Base-by-base conservation (phyloP, 2,888 invertebrate species). In the Argyra leucocephala region DNA sequence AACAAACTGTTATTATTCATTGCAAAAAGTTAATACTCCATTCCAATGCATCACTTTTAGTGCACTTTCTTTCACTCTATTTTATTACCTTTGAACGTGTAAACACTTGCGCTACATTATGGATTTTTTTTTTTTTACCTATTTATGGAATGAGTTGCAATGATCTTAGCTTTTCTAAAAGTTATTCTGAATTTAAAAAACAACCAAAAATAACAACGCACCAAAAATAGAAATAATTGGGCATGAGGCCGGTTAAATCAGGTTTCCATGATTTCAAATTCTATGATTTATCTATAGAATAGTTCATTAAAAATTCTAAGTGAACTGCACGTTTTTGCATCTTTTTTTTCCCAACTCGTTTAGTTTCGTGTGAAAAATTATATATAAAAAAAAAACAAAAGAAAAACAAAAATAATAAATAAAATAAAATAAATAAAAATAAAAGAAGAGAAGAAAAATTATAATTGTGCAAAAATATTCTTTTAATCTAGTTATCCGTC, bases 161-260 rank as follows among this genome's bases (percentile, higher is more conserved):
- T 26, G 4, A 6, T 26, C 26, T 4, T 26, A 26, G 5, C 4
- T 9, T 9, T 26, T 26, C 9, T 26, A 26, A 26, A 6, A 4
- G 4, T 26, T 26, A 26, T 26, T 26, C 26, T 9, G 26, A 9
- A 26, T 26, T 6, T 26, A 26, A 26, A 26, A 9, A 26, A 26
- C 7, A 15, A 37, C 15, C 3, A 37, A 37, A 37, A 9, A 12
- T 3, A 12, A 37, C 12, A n/a, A 48, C 12, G 31, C 9, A 48
- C 18, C 12, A 48, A 48, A 48, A 48, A 31, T 31, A 31, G 10
- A 7, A 31, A 12, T 48, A 48, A 48, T 48, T 48, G 12, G 48
- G 48, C 48, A 48, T 48, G 48, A 48, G 48, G 48, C 48, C 48
- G 48, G 48, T n/a, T 48, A 15, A 48, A 48, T 48, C 48, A 48